These are phyloP conservation scores for Eupeodes luniger DNA, from an alignment of 2,888 invertebrate genomes.

Conservation along the genomic window DNA sequence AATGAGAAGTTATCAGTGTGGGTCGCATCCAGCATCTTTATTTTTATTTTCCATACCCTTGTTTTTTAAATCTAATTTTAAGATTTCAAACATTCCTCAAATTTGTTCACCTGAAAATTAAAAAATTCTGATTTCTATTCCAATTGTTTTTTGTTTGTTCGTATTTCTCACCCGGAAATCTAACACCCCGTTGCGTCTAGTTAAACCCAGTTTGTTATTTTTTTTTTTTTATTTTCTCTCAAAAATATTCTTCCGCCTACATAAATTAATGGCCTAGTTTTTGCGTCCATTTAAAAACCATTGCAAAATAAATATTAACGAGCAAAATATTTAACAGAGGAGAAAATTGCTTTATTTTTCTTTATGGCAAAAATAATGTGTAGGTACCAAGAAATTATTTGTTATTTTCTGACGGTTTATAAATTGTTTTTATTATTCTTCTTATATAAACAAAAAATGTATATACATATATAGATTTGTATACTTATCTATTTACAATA, in stretches of 20 bases:
- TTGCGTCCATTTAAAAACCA: background rate
- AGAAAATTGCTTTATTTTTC: constrained; percentile 23
- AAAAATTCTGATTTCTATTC: background rate
- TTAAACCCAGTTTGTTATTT: background rate
- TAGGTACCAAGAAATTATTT: background rate
- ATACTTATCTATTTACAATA: constrained; percentile 45
- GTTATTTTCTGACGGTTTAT: constrained; percentile 9
- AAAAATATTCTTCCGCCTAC: constrained; percentile 20
- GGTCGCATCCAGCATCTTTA: too few relatives aligned
- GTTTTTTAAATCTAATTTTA: too few relatives aligned
- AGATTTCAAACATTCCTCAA: too few relatives aligned
- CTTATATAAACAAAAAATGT: constrained; percentile 38
- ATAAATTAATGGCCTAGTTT: constrained; percentile 33
- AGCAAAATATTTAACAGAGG: constrained; percentile 15
- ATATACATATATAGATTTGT: too few relatives aligned
- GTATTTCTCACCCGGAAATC: background rate
- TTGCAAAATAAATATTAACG: constrained; percentile 4
- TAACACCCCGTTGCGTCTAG: background rate
- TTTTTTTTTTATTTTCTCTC: background rate
- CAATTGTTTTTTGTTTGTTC: background rate
- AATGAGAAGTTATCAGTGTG: too few relatives aligned
- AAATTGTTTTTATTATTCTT: background rate
- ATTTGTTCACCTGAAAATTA: too few relatives aligned
- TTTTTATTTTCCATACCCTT: too few relatives aligned
- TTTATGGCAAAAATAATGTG: background rate